Conservation (phyloP, 1,140 invertebrate genomes). For the Physella acuta region DNA sequence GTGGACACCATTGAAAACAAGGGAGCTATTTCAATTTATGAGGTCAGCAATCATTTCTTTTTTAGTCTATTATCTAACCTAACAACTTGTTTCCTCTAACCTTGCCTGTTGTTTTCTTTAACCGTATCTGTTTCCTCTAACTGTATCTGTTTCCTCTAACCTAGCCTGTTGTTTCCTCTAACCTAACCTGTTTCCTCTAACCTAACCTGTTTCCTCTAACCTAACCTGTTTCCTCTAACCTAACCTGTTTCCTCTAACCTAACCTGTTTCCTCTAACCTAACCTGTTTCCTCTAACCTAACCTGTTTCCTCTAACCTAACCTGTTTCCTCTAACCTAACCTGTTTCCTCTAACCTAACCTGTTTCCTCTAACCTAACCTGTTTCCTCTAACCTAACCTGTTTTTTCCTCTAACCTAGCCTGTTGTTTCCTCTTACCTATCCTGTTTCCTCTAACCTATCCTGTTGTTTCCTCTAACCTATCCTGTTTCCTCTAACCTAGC, state of each 20-base stretch:
- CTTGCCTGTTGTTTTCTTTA: too few relatives aligned
- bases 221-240: too few relatives aligned
- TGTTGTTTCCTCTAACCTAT: constrained; percentile 24
- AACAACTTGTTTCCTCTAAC: too few relatives aligned
- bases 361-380: constrained; percentile 24
- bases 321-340: too few relatives aligned
- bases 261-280: not conserved
- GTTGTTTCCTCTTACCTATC: too few relatives aligned
- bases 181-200: not conserved
- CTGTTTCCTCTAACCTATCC: constrained; percentile 16
- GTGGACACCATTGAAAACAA: constrained; percentile 34
- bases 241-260: too few relatives aligned
- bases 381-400: constrained; percentile 38
- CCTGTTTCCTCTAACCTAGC: too few relatives aligned
- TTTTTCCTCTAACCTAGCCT: too few relatives aligned
- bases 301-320: not conserved
- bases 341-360: too few relatives aligned
- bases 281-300: constrained; percentile 46
- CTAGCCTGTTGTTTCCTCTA: constrained; percentile 30
- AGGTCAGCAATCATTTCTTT: constrained; percentile 35
- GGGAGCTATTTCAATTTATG: constrained; percentile 36
- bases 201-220: too few relatives aligned
- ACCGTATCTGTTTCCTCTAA: not conserved
- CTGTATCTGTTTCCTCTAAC: not conserved
- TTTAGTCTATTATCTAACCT: constrained; percentile 9